Evolutionary conservation across 1,140 invertebrate species (phyloP), one percentile per base, ranked within the genome.

Genomic region (Hydropsyche tenuis): DNA sequence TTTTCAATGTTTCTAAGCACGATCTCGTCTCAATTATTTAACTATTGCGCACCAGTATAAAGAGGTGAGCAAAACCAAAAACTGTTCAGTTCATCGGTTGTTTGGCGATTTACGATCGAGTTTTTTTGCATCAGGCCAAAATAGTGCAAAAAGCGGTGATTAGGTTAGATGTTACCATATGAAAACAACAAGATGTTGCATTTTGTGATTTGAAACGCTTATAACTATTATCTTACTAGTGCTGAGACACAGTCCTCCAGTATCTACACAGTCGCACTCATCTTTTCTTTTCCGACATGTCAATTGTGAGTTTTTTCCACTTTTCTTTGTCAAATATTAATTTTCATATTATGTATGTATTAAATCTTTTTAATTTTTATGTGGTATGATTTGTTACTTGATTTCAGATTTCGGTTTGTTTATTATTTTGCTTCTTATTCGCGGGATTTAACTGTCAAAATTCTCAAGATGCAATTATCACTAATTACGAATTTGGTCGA

Each of bases 401-500:
- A 37, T 37, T 37, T 37, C 30, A 37, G 30, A 37, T 37, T 37
- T 37, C 9, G 9, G 3, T 37, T 4, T 37, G 30, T 37, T 37
- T 37, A 37, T 37, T 37, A 4, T 3, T 9, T 4, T 4, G 30
- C 30, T 4, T 9, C 3, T 37, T 37, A 37, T 9, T 37, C 43
- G 0, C 18, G 5, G 23, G 4, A 2, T 65, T 20, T 25, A 11
- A 5, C 1, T 60, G 56, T 60, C 56, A 63, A 18, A 37, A 72
- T 45, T 23, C 63, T 1, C 73, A 74, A 37, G 56, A 77, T 72
- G 75, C 75, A 18, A 43, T 74, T 3, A 18, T 77, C 5, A 72
- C 63, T 11, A 74, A 77, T 70, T 77, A 74, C 30, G 75, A 77
- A 45, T 77, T 63, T 37, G 53, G 18, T 1, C n/a, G 73, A 37